Conservation (phyloP, 1,140 invertebrate species). For the Lepidurus couesii region DNA sequence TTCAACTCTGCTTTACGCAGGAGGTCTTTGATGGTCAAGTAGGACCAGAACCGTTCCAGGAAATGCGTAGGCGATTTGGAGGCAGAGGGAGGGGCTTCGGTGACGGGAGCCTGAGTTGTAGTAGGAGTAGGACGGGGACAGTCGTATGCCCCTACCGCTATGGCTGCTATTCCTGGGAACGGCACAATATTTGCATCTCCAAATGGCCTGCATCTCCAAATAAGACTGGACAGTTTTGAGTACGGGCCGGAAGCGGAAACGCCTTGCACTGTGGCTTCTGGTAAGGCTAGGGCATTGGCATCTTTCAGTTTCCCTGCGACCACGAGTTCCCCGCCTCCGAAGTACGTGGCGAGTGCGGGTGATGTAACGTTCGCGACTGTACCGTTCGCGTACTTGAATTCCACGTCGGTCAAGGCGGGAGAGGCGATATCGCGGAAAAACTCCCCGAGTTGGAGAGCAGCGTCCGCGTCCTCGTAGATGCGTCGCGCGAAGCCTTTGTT, state of each 20-base stretch:
- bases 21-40: slow-evolving; percentile 59
- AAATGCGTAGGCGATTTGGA: slow-evolving; percentile 38
- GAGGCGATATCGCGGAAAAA: slow-evolving; percentile 68
- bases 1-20: slow-evolving; percentile 33
- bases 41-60: slow-evolving; percentile 63
- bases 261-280: too few species aligned
- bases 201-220: neutral
- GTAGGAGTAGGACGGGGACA: neutral
- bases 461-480: too few species aligned
- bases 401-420: slow-evolving; percentile 59
- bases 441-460: slow-evolving; percentile 59
- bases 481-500: too few species aligned
- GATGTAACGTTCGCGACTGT: too few species aligned
- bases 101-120: neutral
- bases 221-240: neutral
- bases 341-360: too few species aligned
- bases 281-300: too few species aligned
- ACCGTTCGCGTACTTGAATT: slow-evolving; percentile 53
- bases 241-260: neutral
- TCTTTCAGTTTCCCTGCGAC: too few species aligned
- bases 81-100: slow-evolving; percentile 36
- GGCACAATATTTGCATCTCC: neutral
- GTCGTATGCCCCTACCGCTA: neutral
- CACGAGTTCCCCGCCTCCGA: too few species aligned
- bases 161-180: too few species aligned